phyloP scores from a whole-genome alignment of 2,113 vertebrate genomes.

The Cephalopholis sonnerati region DNA sequence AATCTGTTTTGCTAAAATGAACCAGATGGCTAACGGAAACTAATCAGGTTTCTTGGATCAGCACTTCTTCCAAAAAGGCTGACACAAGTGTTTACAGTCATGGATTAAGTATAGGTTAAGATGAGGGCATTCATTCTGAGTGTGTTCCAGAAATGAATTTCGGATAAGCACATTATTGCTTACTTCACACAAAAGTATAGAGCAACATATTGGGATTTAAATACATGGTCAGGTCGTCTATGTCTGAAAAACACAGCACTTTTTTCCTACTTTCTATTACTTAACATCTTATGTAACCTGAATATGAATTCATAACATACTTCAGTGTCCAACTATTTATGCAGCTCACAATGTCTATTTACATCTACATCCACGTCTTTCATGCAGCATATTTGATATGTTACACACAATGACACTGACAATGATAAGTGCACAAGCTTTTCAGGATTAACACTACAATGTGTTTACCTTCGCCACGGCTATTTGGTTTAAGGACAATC shows the following conservation, averaged over 20 bases:
- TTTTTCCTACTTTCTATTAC: background rate
- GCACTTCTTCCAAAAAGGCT: constrained; percentile 41
- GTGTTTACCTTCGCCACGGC: background rate
- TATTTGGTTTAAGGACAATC: background rate
- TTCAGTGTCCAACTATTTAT: background rate
- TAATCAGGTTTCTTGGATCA: constrained; percentile 32
- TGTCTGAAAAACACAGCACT: background rate
- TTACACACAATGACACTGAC: constrained; percentile 2
- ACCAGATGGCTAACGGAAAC: constrained; percentile 28
- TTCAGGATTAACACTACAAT: background rate
- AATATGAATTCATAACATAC: background rate
- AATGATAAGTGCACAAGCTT: background rate
- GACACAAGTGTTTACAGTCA: constrained; percentile 30
- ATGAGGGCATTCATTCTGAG: background rate
- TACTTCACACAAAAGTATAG: background rate
- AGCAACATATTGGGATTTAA: background rate
- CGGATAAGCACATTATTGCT: background rate
- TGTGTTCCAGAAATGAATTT: constrained; percentile 2
- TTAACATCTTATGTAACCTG: background rate
- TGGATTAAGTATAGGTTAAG: constrained; percentile 37
- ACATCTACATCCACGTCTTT: background rate
- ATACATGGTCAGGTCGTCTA: background rate
- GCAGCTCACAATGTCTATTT: background rate
- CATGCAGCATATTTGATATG: background rate
- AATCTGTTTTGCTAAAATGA: background rate